Conservation (phyloP, 35 echinoderm and acorn worm genomes). For the Anneissia japonica region DNA sequence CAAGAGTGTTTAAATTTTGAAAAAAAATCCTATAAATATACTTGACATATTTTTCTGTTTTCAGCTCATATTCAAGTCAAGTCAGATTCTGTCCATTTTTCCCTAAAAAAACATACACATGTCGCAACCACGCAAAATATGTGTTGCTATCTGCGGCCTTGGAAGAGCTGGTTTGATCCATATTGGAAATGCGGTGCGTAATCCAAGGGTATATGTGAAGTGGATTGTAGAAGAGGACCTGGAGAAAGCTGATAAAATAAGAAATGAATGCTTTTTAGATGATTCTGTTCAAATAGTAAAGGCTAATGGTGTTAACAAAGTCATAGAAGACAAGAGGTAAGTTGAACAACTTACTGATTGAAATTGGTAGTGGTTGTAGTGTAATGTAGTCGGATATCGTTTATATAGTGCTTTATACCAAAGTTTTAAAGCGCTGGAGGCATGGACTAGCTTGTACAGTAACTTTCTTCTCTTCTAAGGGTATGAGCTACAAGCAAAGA, state of each 20-base stretch:
- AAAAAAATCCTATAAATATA: too few relatives aligned
- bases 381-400: neutral
- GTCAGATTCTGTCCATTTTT: too few relatives aligned
- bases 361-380: neutral
- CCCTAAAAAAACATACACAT: neutral
- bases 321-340: slow-evolving; percentile 54
- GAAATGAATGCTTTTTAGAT: slow-evolving; percentile 16
- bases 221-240: slow-evolving; percentile 73
- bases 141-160: slow-evolving; percentile 63
- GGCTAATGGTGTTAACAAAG: slow-evolving; percentile 14
- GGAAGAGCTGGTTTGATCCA: slow-evolving; percentile 63
- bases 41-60: too few relatives aligned
- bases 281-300: slow-evolving; percentile 13
- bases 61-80: too few relatives aligned
- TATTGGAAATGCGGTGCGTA: slow-evolving; percentile 5
- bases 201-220: slow-evolving; percentile 16
- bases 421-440: too few relatives aligned
- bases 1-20: too few relatives aligned
- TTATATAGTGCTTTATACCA: too few relatives aligned
- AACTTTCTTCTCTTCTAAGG: too few relatives aligned
- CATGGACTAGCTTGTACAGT: too few relatives aligned
- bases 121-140: slow-evolving; percentile 10
- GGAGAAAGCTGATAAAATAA: neutral
- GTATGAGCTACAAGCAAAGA: too few relatives aligned
- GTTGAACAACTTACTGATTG: neutral